phyloP scores from a whole-genome alignment of 2,797 vertebrate species.

The Sebastes hubbsi region DNA sequence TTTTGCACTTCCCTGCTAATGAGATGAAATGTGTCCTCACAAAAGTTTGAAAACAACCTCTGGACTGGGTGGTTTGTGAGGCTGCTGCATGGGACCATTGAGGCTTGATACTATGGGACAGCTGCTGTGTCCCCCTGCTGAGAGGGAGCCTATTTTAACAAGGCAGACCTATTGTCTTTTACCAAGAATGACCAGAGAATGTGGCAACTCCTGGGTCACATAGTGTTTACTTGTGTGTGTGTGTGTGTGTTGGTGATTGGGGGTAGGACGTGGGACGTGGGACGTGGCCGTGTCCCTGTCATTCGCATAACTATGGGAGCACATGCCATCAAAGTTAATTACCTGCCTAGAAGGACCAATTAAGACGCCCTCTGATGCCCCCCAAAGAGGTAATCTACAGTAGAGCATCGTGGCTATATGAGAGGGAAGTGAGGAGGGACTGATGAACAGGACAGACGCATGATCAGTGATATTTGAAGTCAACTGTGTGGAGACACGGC shows the following conservation, averaged over 20 bases:
- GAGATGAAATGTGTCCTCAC: constrained; percentile 25
- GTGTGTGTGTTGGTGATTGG: constrained; percentile 47
- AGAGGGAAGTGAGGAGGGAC: background rate
- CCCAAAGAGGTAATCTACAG: constrained; percentile 54
- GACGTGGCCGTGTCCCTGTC: constrained; percentile 33
- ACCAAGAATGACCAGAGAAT: constrained; percentile 67
- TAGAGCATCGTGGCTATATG: constrained; percentile 15
- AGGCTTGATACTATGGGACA: constrained; percentile 71
- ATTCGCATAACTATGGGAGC: constrained; percentile 75
- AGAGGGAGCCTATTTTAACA: constrained; percentile 75
- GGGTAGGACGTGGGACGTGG: constrained; percentile 52
- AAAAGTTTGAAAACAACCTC: constrained; percentile 34
- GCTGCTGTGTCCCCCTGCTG: constrained; percentile 68
- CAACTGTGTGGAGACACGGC: constrained; percentile 39
- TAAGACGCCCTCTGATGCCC: constrained; percentile 69
- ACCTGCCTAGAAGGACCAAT: constrained; percentile 77
- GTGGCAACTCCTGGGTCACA: constrained; percentile 53
- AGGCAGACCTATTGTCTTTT: constrained; percentile 75
- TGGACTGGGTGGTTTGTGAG: constrained; percentile 44
- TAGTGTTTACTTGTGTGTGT: constrained; percentile 37
- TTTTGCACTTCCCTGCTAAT: constrained; percentile 39
- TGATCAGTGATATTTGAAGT: constrained; percentile 46
- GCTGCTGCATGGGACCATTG: constrained; percentile 41
- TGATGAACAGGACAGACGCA: background rate
- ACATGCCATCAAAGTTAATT: constrained; percentile 80